These are phyloP conservation scores for Enhydra lutris DNA, from an alignment of 2,113 vertebrate species.

Conservation along the genomic window DNA sequence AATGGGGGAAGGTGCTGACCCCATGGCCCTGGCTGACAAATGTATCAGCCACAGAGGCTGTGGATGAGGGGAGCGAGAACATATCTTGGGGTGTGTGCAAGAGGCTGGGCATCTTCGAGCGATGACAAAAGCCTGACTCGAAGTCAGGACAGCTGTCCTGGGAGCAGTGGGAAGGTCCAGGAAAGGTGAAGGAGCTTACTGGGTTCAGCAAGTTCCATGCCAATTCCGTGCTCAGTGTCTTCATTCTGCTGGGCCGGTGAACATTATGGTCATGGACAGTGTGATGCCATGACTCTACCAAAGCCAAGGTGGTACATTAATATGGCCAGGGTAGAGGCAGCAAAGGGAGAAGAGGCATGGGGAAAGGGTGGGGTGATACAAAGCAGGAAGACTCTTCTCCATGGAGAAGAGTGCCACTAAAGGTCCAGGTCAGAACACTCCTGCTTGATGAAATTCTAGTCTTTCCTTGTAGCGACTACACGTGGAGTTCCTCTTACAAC, in stretches of 20 bases:
- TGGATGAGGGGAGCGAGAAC: background rate
- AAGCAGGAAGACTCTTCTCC: background rate
- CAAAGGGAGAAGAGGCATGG: background rate
- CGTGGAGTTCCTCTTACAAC: background rate
- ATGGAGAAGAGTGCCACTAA: background rate
- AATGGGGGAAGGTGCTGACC: background rate
- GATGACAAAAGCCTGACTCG: background rate
- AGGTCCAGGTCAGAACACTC: background rate
- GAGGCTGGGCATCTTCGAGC: background rate
- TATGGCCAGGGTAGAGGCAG: too few relatives aligned
- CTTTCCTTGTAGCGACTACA: background rate
- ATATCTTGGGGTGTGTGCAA: too few relatives aligned
- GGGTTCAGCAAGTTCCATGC: background rate
- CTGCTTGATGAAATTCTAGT: background rate
- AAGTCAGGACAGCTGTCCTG: background rate
- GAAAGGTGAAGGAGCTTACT: background rate
- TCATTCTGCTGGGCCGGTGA: background rate
- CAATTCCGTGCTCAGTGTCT: background rate
- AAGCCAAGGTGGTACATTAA: background rate
- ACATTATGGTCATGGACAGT: background rate
- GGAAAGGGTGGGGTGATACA: background rate
- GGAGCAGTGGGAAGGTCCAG: background rate
- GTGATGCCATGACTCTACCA: background rate
- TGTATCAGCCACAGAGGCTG: background rate
- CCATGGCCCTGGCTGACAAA: background rate